Percentiles rank a stretch among this genome's conserved stretches.
Evolutionary conservation across 2,888 invertebrate species (phyloP).

Genomic region (Conops quadrifasciatus): DNA sequence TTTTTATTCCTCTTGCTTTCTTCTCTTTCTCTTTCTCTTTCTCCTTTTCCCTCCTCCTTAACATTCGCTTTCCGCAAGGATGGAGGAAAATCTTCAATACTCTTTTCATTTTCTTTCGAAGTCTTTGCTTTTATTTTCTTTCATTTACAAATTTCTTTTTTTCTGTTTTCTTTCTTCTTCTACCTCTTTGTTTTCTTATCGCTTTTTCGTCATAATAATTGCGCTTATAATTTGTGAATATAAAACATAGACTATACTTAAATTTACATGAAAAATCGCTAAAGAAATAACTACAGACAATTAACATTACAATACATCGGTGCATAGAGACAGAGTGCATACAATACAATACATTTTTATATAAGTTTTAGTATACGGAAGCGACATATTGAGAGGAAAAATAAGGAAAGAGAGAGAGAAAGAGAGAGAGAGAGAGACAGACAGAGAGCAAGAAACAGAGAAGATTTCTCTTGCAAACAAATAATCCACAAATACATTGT

Average conservation of each 20-base stretch:
- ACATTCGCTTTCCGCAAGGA: too few relatives aligned
- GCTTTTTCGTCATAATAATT: conserved; percentile 20
- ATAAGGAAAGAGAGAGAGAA: conserved; percentile 3
- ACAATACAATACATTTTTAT: conserved; percentile 33
- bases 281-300: conserved; percentile 32
- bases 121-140: background rate
- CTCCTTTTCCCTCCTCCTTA: too few relatives aligned
- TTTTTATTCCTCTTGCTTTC: too few relatives aligned
- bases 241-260: conserved; percentile 28
- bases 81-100: too few relatives aligned
- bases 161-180: background rate
- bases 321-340: conserved; percentile 30
- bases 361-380: conserved; percentile 19
- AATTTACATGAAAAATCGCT: conserved; percentile 28
- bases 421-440: conserved; percentile 8
- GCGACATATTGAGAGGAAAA: conserved; percentile 4
- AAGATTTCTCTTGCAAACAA: background rate
- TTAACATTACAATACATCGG: conserved; percentile 23
- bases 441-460: background rate
- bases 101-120: too few relatives aligned
- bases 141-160: background rate
- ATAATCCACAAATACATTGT: background rate
- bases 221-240: conserved; percentile 14
- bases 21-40: too few relatives aligned
- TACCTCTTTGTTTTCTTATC: background rate